Conservation (phyloP, 1,140 invertebrate genomes). For the Tetraneura akinire region DNA sequence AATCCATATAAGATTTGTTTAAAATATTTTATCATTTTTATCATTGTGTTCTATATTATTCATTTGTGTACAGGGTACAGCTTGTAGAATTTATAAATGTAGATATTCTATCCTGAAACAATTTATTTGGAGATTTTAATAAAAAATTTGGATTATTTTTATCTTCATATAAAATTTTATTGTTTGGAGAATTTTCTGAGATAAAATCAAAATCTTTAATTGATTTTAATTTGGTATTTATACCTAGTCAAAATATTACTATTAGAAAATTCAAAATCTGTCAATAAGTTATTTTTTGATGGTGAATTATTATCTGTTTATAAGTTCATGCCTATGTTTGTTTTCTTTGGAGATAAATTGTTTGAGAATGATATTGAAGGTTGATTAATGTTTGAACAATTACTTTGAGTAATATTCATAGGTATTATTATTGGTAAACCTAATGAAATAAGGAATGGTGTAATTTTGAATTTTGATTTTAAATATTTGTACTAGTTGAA, state of each 20-base stretch:
- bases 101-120: too few species aligned
- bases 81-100: too few species aligned
- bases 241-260: neutral
- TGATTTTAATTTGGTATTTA: neutral
- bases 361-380: neutral
- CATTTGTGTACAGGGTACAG: too few species aligned
- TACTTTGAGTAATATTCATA: neutral
- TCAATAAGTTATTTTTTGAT: neutral
- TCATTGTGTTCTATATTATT: too few species aligned
- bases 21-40: neutral
- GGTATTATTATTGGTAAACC: neutral
- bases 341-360: neutral
- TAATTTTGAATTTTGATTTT: neutral
- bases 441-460: neutral
- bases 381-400: neutral
- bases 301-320: neutral
- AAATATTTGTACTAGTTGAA: neutral
- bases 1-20: neutral
- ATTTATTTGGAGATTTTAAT: too few species aligned
- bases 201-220: constrained; percentile 8
- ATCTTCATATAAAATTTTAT: too few species aligned
- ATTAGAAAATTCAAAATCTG: neutral
- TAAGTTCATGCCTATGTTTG: neutral
- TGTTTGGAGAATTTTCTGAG: too few species aligned
- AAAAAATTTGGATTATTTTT: too few species aligned